Base-by-base conservation (phyloP, 2,797 vertebrate species). In the Falco naumanni region DNA sequence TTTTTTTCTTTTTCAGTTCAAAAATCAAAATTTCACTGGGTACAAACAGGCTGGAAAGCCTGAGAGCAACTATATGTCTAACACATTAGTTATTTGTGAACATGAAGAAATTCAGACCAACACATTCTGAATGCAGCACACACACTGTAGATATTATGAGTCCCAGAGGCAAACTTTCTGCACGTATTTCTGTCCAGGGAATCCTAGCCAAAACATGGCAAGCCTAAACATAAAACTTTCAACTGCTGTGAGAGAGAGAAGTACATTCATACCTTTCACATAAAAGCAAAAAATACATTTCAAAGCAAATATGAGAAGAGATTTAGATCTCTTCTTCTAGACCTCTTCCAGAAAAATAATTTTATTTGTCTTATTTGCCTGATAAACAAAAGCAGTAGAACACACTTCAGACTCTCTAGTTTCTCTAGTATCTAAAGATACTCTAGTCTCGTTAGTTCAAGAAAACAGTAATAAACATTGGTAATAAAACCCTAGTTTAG, bases 231-330 rank as follows among this genome's bases (percentile, higher is more conserved):
- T 84, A 94, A 96, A 95, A 84, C 65, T 92, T 84, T 64, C 83
- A 81, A 43, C 77, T 0, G 25, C 80, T 79, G 41, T 33, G 79
- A 84, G 22, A 79, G 41, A 90, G 75, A 95, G 76, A 79, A 41
- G 33, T 75, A 91, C 90, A 90, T 93, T 93, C 76, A 81, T 90
- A 84, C 83, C 45, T 97, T 93, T 86, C 82, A 94, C 79, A 89
- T 87, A 91, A 92, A 82, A 79, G 29, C 16, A 87, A 85, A 70
- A 87, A 66, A 29, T 9, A 63, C 39, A 78, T 69, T 65, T 69
- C 26, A 84, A 94, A 91, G 65, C 17, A 90, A 86, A 21, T 13
- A 47, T 4, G 74, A 48, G 75, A 74, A 61, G 48, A 86, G 37
- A 90, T 91, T 84, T 65, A 90, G 43, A 71, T 50, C n/a, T 74